Evolutionary conservation across 2,888 invertebrate genomes (phyloP), one percentile per base, ranked within the genome.

Genomic region (Aleiodes leptofemur): DNA sequence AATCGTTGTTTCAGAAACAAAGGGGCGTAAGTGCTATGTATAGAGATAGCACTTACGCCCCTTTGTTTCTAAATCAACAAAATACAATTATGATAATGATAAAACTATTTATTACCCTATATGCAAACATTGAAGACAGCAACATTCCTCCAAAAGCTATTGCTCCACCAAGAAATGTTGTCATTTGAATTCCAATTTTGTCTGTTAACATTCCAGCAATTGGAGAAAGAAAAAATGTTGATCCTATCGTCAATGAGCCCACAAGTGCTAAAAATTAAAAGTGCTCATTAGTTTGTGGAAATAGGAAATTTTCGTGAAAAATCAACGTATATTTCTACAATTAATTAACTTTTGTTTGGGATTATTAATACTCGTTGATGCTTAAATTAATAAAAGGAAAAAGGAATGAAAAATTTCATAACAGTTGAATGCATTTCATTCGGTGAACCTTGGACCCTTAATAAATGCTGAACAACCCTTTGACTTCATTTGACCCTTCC

Each of bases 151-250:
- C 87, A 3, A 95, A 92, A 0, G 96, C 96, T 51, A 97, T 91
- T 50, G 93, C 90, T 4, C 97, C 97, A 2, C 98, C 98, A 53
- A 95, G 89, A 79, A 97, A 93, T 0, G 97, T 96, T 1, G 96
- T 97, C 79, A 92, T 88, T 50, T 96, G 92, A 73, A 98, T 92
- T n/a, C 98, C 98, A 81, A 97, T 92, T 81, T 94, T 92, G 86
- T 96, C 96, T 1, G 96, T 96, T 71, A 98, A 90, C 68, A 97
- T 94, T 61, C 97, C 97, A 31, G 97, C 95, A 50, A 98, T 90
- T 13, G 96, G 96, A 4, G 97, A 97, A 81, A 97, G 90, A 79
- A 97, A 92, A 90, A 98, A 98, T 71, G 96, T 97, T 64, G 95
- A 94, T 53, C 97, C 97, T 88, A 97, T 96, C 29, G 96, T 93